phyloP scores from a whole-genome alignment of 1,140 invertebrate genomes.

The Platorchestia sp. region DNA sequence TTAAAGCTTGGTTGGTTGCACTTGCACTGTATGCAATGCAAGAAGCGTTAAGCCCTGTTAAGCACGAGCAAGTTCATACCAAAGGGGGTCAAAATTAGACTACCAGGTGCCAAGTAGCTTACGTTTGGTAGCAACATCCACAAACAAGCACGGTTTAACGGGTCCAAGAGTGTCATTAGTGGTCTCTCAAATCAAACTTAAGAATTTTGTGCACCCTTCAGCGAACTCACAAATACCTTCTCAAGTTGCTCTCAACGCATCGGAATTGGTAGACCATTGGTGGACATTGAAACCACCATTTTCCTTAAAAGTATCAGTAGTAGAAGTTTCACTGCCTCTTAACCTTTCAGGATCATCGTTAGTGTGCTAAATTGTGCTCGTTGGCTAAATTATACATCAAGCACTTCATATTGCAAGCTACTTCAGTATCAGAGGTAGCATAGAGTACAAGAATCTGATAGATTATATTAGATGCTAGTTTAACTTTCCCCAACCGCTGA shows the following conservation, averaged over 20 bases:
- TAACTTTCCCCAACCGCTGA: too few relatives aligned
- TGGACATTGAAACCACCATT: not conserved
- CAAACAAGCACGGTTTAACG: not conserved
- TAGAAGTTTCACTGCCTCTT: not conserved
- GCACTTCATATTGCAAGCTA: not conserved
- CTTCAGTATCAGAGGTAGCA: not conserved
- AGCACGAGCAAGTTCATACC: not conserved
- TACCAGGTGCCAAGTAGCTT: not conserved
- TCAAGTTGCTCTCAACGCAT: not conserved
- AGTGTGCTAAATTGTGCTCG: not conserved
- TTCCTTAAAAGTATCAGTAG: not conserved
- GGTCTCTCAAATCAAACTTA: not conserved
- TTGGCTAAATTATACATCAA: too few relatives aligned
- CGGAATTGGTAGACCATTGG: not conserved
- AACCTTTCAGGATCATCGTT: not conserved
- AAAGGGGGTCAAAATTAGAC: not conserved
- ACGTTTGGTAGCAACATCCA: not conserved
- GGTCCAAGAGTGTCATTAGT: not conserved
- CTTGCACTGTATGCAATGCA: not conserved
- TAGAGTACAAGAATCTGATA: not conserved
- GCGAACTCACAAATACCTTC: not conserved
- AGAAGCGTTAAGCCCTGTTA: not conserved
- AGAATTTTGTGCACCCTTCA: not conserved
- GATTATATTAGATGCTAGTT: too few relatives aligned
- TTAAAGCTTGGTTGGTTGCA: not conserved